These are phyloP conservation scores for Exocentrus adspersus DNA, from an alignment of 2,888 invertebrate genomes.

Conservation along the genomic window DNA sequence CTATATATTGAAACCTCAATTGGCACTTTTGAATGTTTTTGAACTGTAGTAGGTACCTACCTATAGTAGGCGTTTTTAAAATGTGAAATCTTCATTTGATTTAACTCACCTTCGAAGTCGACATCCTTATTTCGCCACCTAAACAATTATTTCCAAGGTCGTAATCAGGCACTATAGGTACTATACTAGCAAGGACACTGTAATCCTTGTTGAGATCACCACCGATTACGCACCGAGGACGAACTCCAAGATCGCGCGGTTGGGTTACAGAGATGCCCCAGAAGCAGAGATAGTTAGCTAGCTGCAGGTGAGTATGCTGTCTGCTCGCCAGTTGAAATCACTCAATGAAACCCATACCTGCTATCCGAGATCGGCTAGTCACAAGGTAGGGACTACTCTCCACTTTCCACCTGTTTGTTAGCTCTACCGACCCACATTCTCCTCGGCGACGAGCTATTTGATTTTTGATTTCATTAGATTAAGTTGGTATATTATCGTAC, in stretches of 20 bases:
- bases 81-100: too few relatives aligned
- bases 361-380: conserved; percentile 37
- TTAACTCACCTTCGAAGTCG: background rate
- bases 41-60: too few relatives aligned
- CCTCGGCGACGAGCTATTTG: background rate
- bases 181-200: background rate
- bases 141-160: background rate
- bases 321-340: conserved; percentile 38
- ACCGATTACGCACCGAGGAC: conserved; percentile 15
- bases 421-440: conserved; percentile 46
- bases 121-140: background rate
- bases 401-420: conserved; percentile 50
- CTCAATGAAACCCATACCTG: conserved; percentile 41
- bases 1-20: too few relatives aligned
- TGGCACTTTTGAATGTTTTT: too few relatives aligned
- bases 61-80: too few relatives aligned
- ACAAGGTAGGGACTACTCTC: conserved; percentile 19
- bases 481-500: too few relatives aligned
- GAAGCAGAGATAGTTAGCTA: too few relatives aligned
- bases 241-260: too few relatives aligned
- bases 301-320: conserved; percentile 7
- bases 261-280: too few relatives aligned
- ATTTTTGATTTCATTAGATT: too few relatives aligned
- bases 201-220: background rate
- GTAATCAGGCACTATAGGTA: background rate